A percentile compares a stretch with the other conserved stretches of the same genome.
phyloP scores from a whole-genome alignment of 2,888 invertebrate species.

The Sphinx pinastri region DNA sequence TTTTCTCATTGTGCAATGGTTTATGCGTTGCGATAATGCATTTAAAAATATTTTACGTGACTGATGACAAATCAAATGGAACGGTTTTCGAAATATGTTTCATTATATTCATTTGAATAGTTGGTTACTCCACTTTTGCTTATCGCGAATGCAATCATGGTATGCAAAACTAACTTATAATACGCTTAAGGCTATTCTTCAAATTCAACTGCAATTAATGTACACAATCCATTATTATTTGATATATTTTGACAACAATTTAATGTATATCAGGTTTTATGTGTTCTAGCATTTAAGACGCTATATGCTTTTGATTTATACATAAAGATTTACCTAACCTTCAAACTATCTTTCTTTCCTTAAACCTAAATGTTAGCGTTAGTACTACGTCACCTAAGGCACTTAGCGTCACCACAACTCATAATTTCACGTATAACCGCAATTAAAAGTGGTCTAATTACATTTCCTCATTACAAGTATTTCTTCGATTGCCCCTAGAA shows the following conservation, averaged over 20 bases:
- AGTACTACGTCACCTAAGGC: neutral
- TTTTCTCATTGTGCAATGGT: conserved; percentile 32
- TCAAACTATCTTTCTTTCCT: no score
- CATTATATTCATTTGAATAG: conserved; percentile 15
- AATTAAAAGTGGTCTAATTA: conserved; percentile 21
- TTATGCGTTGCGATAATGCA: conserved; percentile 27
- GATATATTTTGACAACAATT: neutral
- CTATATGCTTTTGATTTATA: no score
- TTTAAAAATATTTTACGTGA: conserved; percentile 25
- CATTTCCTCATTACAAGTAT: conserved; percentile 12
- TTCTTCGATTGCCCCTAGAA: conserved; percentile 4
- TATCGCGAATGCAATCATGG: conserved; percentile 11
- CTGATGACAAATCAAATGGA: conserved; percentile 21
- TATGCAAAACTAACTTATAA: conserved; percentile 19
- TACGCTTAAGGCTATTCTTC: conserved; percentile 13
- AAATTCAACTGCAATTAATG: conserved; percentile 4
- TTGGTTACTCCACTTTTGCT: conserved; percentile 8
- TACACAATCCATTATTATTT: no score
- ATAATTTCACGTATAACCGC: conserved; percentile 20
- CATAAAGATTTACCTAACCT: no score
- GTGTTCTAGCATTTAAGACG: neutral
- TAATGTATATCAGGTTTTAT: neutral
- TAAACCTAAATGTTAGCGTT: no score
- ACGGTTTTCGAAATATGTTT: conserved; percentile 17
- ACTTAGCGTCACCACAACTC: neutral